A percentile compares a stretch with the other conserved stretches of the same genome.
These are phyloP conservation scores for Scaptomyza flava DNA, from an alignment of 2,888 invertebrate species.

Conservation along the genomic window DNA sequence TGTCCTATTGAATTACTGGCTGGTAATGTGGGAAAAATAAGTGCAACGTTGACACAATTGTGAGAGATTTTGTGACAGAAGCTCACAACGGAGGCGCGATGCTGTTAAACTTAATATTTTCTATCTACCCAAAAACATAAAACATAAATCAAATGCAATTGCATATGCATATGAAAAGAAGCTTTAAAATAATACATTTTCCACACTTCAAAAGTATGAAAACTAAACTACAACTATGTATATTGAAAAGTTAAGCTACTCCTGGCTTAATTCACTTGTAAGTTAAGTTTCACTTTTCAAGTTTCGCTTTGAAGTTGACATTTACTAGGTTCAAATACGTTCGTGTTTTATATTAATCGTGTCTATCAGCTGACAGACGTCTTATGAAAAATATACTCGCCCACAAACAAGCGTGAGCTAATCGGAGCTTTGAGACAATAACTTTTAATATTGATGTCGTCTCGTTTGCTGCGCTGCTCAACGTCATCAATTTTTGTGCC, in stretches of 20 bases:
- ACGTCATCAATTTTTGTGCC: constrained; percentile 54
- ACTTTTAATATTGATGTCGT: constrained; percentile 59
- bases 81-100: not conserved
- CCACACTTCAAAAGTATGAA: too few species aligned
- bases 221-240: too few species aligned
- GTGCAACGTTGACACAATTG: constrained; percentile 73
- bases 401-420: constrained; percentile 40
- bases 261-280: too few species aligned
- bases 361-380: constrained; percentile 13
- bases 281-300: not conserved
- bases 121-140: constrained; percentile 14
- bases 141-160: constrained; percentile 7
- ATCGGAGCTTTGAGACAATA: constrained; percentile 54
- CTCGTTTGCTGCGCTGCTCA: constrained; percentile 23
- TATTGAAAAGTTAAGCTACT: too few species aligned
- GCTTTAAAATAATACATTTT: not conserved
- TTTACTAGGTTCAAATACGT: constrained; percentile 25
- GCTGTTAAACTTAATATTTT: not conserved
- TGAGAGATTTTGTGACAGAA: constrained; percentile 26
- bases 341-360: constrained; percentile 13
- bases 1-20: constrained; percentile 50
- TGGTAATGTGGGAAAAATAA: constrained; percentile 71
- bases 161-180: not conserved
- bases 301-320: constrained; percentile 32
- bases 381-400: constrained; percentile 13